Base-by-base conservation (phyloP, 2,888 invertebrate species). In the Sipha maydis region DNA sequence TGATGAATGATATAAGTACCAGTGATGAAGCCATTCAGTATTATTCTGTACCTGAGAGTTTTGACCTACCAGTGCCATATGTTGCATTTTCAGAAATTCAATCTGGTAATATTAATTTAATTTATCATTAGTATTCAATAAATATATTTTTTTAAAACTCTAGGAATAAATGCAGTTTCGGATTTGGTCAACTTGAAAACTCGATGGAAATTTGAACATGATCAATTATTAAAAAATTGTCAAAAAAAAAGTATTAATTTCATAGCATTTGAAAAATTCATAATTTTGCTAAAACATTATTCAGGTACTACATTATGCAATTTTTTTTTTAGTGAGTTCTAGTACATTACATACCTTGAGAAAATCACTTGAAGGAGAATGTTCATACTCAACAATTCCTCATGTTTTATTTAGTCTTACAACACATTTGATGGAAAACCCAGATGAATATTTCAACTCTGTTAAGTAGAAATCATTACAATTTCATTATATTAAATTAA, bases 361-460 rank as follows among this genome's bases (percentile, higher is more conserved):
- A 80, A 25, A 3, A 31, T 28, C 34, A 56, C 25, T 25, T 34
- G 25, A 75, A 75, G 34, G 31, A 61, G 31, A 75, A 41, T 25
- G 7, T 28, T 25, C n/a, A 1, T 9, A 7, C 38, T 2, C 28
- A 25, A 73, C 3, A 4, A 61, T 82, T 75, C 80, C 88, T 41
- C 14, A 25, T 28, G 0, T 48, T 41, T 78, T 82, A 61, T n/a
- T 41, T 56, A 11, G 11, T 38, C 67, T 69, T 25, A 61, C 73
- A 19, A 31, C 28, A 75, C 48, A 75, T 41, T 48, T 82, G 14
- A 88, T 82, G 75, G 41, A 61, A 75, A 41, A 88, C 61, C 88
- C 88, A 17, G 88, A 88, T 88, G 21, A 88, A 75, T 88, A 75
- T 88, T 88, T 88, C 75, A 61, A 88, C 19, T 88, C 88, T 4